These are phyloP conservation scores for Siniperca undulata DNA, from an alignment of 2,797 vertebrate species.

Conservation along the genomic window DNA sequence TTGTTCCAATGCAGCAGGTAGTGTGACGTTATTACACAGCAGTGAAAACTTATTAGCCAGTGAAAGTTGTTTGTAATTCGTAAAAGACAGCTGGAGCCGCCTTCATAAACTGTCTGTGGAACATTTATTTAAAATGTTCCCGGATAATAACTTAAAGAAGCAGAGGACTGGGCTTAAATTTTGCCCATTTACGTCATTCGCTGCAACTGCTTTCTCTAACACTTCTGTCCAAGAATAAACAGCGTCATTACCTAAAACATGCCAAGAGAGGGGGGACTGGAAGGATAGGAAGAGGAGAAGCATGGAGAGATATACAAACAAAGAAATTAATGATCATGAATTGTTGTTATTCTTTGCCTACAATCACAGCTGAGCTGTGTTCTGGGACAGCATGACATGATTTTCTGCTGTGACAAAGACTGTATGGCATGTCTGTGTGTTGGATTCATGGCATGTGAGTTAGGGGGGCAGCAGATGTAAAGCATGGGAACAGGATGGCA, in stretches of 20 bases:
- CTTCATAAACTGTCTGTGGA: not conserved
- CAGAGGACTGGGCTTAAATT: not conserved
- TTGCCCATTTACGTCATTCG: slow-evolving; percentile 18
- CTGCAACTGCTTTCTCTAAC: slow-evolving; percentile 17
- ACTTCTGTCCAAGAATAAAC: slow-evolving; percentile 4
- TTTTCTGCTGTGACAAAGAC: slow-evolving; percentile 28
- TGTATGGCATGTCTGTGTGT: slow-evolving; percentile 4
- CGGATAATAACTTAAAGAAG: slow-evolving; percentile 33
- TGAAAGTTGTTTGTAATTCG: slow-evolving; percentile 19
- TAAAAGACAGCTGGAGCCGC: slow-evolving; percentile 2
- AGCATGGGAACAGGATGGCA: slow-evolving; percentile 40
- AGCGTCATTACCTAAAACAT: not conserved
- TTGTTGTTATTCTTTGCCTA: not conserved
- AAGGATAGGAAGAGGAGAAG: not conserved
- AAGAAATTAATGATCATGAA: not conserved
- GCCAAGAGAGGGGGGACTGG: not conserved
- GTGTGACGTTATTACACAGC: slow-evolving; percentile 38
- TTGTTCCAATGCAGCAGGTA: slow-evolving; percentile 31
- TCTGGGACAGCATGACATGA: slow-evolving; percentile 25
- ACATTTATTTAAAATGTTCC: slow-evolving; percentile 37
- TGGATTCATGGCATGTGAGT: slow-evolving; percentile 7
- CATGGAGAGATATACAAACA: not conserved
- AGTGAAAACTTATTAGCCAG: slow-evolving; percentile 25
- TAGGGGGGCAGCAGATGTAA: slow-evolving; percentile 35
- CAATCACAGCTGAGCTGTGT: slow-evolving; percentile 27